Conservation (phyloP, 2,113 vertebrate species). For the Nibea coibor region DNA sequence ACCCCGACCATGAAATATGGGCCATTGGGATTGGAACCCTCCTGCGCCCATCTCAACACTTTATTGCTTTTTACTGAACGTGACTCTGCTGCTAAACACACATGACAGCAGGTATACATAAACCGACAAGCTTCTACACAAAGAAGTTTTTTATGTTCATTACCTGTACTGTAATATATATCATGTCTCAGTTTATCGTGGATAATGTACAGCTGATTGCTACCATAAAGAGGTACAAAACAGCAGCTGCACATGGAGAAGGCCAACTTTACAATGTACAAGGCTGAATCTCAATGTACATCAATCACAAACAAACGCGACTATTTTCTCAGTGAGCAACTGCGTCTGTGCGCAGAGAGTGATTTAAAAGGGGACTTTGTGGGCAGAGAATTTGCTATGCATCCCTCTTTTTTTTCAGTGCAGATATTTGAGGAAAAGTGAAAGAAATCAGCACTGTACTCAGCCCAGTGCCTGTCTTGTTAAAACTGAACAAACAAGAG, state of each 20-base stretch:
- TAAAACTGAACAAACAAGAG: constrained; percentile 49
- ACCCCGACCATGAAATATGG: constrained; percentile 71
- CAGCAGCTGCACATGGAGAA: not conserved
- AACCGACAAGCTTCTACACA: constrained; percentile 7
- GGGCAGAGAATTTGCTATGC: not conserved
- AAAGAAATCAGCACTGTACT: constrained; percentile 20
- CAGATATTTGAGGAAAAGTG: constrained; percentile 23
- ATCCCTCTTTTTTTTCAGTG: constrained; percentile 3
- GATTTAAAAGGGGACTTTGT: constrained; percentile 1
- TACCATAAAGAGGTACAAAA: constrained; percentile 15
- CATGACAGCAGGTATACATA: constrained; percentile 28
- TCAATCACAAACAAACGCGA: not conserved
- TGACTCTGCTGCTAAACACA: constrained; percentile 64
- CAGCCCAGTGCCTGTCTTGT: constrained; percentile 16
- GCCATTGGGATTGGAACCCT: constrained; percentile 49
- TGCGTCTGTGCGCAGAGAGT: not conserved
- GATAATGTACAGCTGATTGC: constrained; percentile 28
- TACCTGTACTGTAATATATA: constrained; percentile 18
- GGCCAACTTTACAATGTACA: not conserved
- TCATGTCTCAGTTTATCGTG: constrained; percentile 24
- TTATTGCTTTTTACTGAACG: constrained; percentile 69
- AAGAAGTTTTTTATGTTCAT: constrained; percentile 37
- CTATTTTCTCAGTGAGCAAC: not conserved
- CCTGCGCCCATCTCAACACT: constrained; percentile 63
- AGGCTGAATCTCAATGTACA: not conserved